Conservation (phyloP, 2,888 invertebrate species). For the Drosophila anomelani region DNA sequence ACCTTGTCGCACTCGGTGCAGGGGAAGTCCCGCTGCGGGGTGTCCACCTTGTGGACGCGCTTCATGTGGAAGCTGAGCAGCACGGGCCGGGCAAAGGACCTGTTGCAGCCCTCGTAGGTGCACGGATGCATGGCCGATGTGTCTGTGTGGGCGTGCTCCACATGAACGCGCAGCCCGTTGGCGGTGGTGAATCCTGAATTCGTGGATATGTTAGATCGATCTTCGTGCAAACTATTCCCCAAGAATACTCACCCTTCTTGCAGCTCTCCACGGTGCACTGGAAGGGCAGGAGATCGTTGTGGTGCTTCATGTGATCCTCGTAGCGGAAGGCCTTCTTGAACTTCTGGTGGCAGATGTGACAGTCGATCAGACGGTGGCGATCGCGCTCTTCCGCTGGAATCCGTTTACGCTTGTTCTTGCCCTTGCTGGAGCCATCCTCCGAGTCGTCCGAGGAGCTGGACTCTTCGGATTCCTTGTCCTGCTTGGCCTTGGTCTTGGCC, state of each 20-base stretch:
- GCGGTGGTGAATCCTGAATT: constrained; percentile 73
- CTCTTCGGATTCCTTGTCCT: constrained; percentile 32
- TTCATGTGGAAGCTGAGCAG: constrained; percentile 79
- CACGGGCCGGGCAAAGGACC: constrained; percentile 74
- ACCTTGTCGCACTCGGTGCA: constrained; percentile 82
- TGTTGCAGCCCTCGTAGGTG: constrained; percentile 78
- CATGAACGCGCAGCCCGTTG: constrained; percentile 73
- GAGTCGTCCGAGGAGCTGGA: constrained; percentile 52
- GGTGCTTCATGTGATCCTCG: constrained; percentile 81
- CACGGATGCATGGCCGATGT: constrained; percentile 72
- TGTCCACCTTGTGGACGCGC: constrained; percentile 70
- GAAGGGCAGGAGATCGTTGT: constrained; percentile 79
- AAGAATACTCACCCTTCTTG: constrained; percentile 49
- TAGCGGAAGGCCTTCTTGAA: constrained; percentile 78
- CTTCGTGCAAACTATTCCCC: fast-evolving
- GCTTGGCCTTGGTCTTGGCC: constrained; percentile 26
- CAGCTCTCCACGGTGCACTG: constrained; percentile 79
- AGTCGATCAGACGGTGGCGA: constrained; percentile 70
- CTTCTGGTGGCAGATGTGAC: constrained; percentile 80
- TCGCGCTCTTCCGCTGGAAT: constrained; percentile 60
- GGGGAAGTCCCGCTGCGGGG: constrained; percentile 73
- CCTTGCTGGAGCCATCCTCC: constrained; percentile 27
- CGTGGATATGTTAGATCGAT: fast-evolving
- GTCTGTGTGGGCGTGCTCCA: constrained; percentile 80
- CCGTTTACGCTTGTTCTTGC: constrained; percentile 61